Base-by-base conservation (phyloP, 2,113 vertebrate genomes). In the Phalacrocorax pelagicus region DNA sequence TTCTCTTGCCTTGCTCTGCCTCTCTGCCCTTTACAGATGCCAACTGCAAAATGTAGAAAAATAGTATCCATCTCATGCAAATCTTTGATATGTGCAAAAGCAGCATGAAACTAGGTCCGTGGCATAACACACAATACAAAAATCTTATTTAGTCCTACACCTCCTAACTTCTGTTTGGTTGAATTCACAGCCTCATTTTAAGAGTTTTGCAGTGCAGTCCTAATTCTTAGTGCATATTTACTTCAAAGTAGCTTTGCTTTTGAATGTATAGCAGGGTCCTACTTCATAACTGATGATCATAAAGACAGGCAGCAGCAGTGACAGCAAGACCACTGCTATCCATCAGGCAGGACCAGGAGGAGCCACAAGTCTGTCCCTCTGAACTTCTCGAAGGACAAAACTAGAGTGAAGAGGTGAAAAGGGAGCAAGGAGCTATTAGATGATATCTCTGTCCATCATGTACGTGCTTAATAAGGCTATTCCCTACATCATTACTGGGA, bases 281-380 rank as follows among this genome's bases (percentile, higher is more conserved):
- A 4, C 32, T 27, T 70, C 36, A 22, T 36, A 81, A 46, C 30
- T 47, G 30, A 34, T 38, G 46, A 73, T 11, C 16, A 13, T 51
- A 29, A 18, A 65, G 29, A 57, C 0, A 0, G 23, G 4, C 7
- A 52, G 20, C 51, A 62, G 24, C 4, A 32, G 34, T 4, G 3
- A 27, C 52, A 69, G 62, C 1, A 5, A 63, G 32, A 67, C 23
- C 18, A 6, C 42, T 20, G n/a, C 54, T 42, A 8, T 16, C 27
- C 22, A 5, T 34, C 6, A 38, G 24, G 21, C 38, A 59, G 46
- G 22, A 16, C 46, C 36, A 46, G 15, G 6, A 36, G n/a, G 21
- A 72, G 20, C 21, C 38, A 46, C 9, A n/a, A 6, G 30, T 34
- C 57, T 67, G n/a, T 18, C 40, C 32, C 54, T 9, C 6, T 4